phyloP scores from a whole-genome alignment of 2,113 vertebrate species.

The Lucifuga dentata region DNA sequence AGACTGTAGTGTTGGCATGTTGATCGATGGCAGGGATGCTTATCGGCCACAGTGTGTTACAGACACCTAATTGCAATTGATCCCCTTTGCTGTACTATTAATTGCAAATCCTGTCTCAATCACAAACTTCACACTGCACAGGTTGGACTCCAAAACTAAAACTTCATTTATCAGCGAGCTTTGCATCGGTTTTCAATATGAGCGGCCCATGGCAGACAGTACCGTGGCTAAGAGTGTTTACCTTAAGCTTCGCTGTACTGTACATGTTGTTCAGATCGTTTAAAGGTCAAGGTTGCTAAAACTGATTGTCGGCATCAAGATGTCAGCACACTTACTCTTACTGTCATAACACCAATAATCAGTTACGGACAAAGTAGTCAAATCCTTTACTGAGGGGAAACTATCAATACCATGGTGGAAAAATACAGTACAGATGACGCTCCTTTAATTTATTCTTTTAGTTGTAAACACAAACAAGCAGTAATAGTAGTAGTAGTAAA shows the following conservation, averaged over 20 bases:
- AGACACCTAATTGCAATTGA: conserved; percentile 84
- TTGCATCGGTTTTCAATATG: conserved; percentile 70
- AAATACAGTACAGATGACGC: neutral
- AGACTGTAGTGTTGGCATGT: conserved; percentile 42
- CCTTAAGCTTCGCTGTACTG: conserved; percentile 14
- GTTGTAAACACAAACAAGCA: no score
- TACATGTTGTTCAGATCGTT: conserved; percentile 4
- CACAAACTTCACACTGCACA: conserved; percentile 51
- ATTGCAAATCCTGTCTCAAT: conserved; percentile 78
- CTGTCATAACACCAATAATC: conserved; percentile 36
- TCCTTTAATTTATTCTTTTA: no score
- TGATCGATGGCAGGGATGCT: conserved; percentile 78
- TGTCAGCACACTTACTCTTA: conserved; percentile 40
- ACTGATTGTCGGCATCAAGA: conserved; percentile 48
- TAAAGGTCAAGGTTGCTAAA: conserved; percentile 70
- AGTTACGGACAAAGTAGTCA: no score
- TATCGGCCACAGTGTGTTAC: conserved; percentile 78
- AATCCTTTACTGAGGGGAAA: no score
- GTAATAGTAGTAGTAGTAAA: no score
- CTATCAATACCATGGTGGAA: no score
- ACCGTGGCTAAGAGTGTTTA: conserved; percentile 28
- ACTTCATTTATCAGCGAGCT: conserved; percentile 71
- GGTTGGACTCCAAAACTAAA: conserved; percentile 63
- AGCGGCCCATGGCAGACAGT: conserved; percentile 6
- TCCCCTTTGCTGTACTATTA: conserved; percentile 76